Percentiles rank a stretch among this genome's conserved stretches.
Evolutionary conservation across 1,140 invertebrate genomes (phyloP).

Genomic region (Caerostris darwini): DNA sequence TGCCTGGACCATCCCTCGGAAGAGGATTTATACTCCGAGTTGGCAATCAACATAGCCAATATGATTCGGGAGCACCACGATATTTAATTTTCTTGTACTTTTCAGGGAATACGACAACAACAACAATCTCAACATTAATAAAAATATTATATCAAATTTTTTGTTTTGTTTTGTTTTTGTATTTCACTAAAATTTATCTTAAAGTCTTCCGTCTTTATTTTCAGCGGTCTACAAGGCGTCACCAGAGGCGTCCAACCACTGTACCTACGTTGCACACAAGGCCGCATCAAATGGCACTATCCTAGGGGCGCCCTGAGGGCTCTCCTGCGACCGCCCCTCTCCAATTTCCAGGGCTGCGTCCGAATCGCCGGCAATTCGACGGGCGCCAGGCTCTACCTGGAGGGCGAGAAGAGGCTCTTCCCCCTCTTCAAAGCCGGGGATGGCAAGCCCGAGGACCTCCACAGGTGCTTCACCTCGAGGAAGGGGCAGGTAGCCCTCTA

Average conservation of each 20-base stretch:
- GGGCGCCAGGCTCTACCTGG: constrained; percentile 87
- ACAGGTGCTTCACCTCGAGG: constrained; percentile 86
- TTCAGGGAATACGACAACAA: too few species aligned
- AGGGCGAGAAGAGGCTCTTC: constrained; percentile 86
- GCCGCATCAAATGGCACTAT: constrained; percentile 88
- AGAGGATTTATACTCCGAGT: too few species aligned
- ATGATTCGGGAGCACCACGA: too few species aligned
- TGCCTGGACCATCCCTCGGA: too few species aligned
- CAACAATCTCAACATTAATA: too few species aligned
- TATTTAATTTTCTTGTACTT: too few species aligned
- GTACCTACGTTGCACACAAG: constrained; percentile 88
- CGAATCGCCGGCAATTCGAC: constrained; percentile 82
- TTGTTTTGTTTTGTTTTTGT: too few species aligned
- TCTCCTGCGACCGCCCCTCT: constrained; percentile 83
- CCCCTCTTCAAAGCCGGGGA: constrained; percentile 84
- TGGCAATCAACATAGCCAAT: too few species aligned
- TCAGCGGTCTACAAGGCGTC: constrained; percentile 40
- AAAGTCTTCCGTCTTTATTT: not conserved
- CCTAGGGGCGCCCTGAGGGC: constrained; percentile 88
- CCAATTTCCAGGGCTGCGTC: constrained; percentile 87
- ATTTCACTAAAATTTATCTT: not conserved
- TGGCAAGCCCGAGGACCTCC: constrained; percentile 79
- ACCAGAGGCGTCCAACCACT: constrained; percentile 87
- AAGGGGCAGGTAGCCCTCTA: constrained; percentile 88
- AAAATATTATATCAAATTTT: too few species aligned